A percentile compares a stretch with the other conserved stretches of the same genome.
Conservation (phyloP, 2,888 invertebrate species). For the Lasioglossum figueresi region DNA sequence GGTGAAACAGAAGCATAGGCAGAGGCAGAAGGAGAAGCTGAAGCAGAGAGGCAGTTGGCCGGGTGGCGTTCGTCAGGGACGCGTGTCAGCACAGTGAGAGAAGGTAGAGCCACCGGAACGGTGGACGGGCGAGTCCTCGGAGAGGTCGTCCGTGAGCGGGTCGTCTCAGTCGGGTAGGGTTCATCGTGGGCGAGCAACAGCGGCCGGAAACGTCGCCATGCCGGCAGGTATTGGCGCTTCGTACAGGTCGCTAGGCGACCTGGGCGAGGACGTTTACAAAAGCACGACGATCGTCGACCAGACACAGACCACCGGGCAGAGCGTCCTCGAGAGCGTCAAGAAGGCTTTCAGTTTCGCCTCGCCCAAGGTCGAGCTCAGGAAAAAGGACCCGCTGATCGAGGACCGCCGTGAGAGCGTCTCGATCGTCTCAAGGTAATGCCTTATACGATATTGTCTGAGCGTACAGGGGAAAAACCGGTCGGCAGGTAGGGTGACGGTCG, state of each 20-base stretch:
- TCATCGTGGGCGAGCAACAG: slow-evolving; percentile 64
- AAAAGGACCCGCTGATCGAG: slow-evolving; percentile 82
- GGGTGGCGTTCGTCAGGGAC: slow-evolving; percentile 24
- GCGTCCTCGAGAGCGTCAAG: slow-evolving; percentile 87
- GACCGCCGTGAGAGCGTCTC: slow-evolving; percentile 82
- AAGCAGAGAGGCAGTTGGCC: not conserved
- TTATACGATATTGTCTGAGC: slow-evolving; percentile 63
- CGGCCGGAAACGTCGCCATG: slow-evolving; percentile 83
- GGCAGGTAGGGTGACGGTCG: slow-evolving; percentile 63
- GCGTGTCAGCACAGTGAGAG: slow-evolving; percentile 11
- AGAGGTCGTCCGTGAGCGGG: slow-evolving; percentile 51
- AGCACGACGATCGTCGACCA: slow-evolving; percentile 86
- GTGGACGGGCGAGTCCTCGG: slow-evolving; percentile 46
- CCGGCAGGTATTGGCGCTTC: slow-evolving; percentile 88
- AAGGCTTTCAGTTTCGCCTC: slow-evolving; percentile 86
- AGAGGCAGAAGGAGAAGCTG: not conserved
- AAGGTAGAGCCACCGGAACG: slow-evolving; percentile 48
- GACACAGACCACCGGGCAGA: slow-evolving; percentile 85
- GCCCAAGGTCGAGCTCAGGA: slow-evolving; percentile 82
- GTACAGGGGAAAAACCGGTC: slow-evolving; percentile 62
- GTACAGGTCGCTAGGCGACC: slow-evolving; percentile 86
- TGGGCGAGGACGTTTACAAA: slow-evolving; percentile 87
- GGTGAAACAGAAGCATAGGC: not conserved
- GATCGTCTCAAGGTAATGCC: slow-evolving; percentile 83
- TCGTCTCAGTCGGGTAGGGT: slow-evolving; percentile 55